Conservation (phyloP, 2,888 invertebrate species). For the Hypsopygia costalis region DNA sequence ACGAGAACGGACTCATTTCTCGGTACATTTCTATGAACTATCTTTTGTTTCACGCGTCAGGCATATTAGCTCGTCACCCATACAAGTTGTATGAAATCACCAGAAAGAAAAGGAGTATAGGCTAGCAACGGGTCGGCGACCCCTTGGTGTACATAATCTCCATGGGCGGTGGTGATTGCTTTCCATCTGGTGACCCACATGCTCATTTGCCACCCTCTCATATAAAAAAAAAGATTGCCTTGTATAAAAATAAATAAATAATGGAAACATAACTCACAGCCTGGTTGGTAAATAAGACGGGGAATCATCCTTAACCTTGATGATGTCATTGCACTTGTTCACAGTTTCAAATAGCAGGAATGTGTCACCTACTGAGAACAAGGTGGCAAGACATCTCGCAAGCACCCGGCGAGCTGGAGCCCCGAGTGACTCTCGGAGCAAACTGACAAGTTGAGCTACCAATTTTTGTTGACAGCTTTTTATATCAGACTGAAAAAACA, state of each 20-base stretch:
- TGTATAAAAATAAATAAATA: background rate
- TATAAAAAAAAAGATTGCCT: too few relatives aligned
- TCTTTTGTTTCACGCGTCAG: too few relatives aligned
- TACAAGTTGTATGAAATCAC: too few relatives aligned
- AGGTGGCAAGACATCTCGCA: constrained; percentile 94
- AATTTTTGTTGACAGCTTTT: constrained; percentile 97
- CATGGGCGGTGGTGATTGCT: too few relatives aligned
- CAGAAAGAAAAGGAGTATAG: too few relatives aligned
- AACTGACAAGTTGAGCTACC: constrained; percentile 94
- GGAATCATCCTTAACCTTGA: constrained; percentile 98
- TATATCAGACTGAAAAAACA: constrained; percentile 90
- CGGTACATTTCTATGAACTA: too few relatives aligned
- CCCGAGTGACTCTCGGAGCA: constrained; percentile 94
- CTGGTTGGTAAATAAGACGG: constrained; percentile 96
- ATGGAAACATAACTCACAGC: constrained; percentile 84
- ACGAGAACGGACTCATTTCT: too few relatives aligned
- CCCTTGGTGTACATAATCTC: too few relatives aligned
- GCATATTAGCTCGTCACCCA: too few relatives aligned
- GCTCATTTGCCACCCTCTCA: too few relatives aligned
- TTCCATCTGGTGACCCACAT: too few relatives aligned
- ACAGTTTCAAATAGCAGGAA: constrained; percentile 98
- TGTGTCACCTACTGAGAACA: constrained; percentile 98
- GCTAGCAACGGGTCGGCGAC: too few relatives aligned
- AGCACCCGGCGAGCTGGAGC: constrained; percentile 96
- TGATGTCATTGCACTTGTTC: constrained; percentile 98